A percentile compares a stretch with the other conserved stretches of the same genome.
Evolutionary conservation across 2,797 vertebrate species (phyloP).

Genomic region (Tadarida brasiliensis): DNA sequence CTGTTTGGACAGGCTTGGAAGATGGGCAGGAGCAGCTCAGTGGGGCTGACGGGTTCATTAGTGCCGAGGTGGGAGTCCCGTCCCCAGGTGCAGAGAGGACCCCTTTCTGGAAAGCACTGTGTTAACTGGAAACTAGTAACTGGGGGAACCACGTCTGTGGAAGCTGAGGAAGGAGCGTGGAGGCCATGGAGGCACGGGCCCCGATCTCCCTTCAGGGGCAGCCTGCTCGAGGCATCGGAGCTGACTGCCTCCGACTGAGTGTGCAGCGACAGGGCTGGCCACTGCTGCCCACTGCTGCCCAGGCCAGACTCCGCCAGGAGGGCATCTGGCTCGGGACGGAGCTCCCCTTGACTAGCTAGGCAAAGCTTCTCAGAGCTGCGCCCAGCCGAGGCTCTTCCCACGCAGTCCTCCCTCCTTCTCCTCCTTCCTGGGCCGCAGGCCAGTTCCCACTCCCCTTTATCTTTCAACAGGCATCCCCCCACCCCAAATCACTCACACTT

Average conservation of each 20-base stretch:
- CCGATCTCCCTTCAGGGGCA: neutral
- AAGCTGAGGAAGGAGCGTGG: neutral
- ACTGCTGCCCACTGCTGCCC: accelerated
- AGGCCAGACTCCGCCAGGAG: neutral
- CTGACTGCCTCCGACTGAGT: neutral
- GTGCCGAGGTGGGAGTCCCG: neutral
- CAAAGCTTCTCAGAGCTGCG: neutral
- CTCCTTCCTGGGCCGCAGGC: neutral
- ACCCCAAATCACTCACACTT: neutral
- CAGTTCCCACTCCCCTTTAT: too few species aligned
- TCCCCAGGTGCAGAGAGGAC: neutral
- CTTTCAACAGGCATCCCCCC: neutral
- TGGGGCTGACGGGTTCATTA: neutral
- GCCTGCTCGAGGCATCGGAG: neutral
- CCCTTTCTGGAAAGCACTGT: neutral
- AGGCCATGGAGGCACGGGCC: accelerated
- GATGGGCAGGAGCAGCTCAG: neutral
- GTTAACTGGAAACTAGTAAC: neutral
- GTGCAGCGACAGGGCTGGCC: neutral
- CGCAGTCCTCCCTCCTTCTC: neutral
- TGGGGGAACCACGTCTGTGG: neutral
- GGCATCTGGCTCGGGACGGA: neutral
- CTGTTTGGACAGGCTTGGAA: neutral
- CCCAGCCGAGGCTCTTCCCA: accelerated
- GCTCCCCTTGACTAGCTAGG: neutral